These are phyloP conservation scores for Lamproptera curius DNA, from an alignment of 2,888 invertebrate species.

Conservation along the genomic window DNA sequence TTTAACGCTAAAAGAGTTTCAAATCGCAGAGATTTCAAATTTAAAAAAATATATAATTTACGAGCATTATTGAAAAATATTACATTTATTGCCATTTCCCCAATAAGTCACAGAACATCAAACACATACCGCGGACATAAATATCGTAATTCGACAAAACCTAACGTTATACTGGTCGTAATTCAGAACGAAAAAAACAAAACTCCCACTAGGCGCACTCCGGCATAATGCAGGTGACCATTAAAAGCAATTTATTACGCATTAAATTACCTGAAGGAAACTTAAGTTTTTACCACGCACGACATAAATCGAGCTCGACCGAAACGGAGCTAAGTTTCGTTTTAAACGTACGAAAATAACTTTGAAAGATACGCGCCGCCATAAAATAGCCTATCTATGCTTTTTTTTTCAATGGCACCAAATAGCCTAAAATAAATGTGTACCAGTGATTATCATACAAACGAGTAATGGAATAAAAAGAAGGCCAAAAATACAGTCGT, in stretches of 20 bases:
- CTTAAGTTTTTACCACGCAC: background rate
- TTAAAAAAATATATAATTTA: too few relatives aligned
- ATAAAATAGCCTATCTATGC: slow-evolving; percentile 14
- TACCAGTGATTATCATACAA: slow-evolving; percentile 31
- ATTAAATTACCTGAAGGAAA: slow-evolving; percentile 11
- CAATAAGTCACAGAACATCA: background rate
- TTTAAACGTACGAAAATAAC: slow-evolving; percentile 3
- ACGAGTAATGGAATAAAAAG: slow-evolving; percentile 28
- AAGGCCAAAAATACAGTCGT: slow-evolving; percentile 21
- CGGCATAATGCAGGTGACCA: background rate
- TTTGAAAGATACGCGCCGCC: slow-evolving; percentile 1
- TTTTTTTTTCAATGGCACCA: slow-evolving; percentile 28
- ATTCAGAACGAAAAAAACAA: background rate
- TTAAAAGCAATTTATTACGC: slow-evolving; percentile 10
- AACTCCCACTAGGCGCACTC: background rate
- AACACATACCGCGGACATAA: background rate
- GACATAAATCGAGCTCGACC: slow-evolving; percentile 10
- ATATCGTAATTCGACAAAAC: background rate
- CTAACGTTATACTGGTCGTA: background rate
- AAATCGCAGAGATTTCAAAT: too few relatives aligned
- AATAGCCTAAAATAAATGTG: slow-evolving; percentile 25
- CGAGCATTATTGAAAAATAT: too few relatives aligned
- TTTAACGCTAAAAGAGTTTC: too few relatives aligned
- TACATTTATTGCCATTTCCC: too few relatives aligned
- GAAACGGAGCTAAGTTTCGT: background rate